Evolutionary conservation across 2,888 invertebrate genomes (phyloP), one percentile per base, ranked within the genome.

Genomic region (Athalia cordata): DNA sequence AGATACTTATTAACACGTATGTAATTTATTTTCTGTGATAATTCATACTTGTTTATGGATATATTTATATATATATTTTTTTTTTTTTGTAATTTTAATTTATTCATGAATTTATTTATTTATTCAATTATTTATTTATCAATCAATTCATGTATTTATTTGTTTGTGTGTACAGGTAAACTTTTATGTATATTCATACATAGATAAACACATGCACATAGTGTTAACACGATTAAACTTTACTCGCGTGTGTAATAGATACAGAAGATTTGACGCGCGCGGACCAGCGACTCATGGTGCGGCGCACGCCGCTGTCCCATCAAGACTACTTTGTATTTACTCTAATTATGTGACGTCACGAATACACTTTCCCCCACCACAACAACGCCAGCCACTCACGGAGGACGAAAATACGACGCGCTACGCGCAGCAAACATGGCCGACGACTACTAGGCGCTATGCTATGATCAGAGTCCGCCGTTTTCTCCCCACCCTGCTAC

Each of bases 261-360:
- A 77, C 79, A 80, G 82, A 29, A 29, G 81, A 78, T 83, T 82
- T 81, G 82, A 84, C 86, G 86, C 88, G 87, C 87, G 86, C 87
- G 86, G 86, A 88, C 86, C 85, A 87, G 86, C 87, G 88, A 88
- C 88, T 88, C 86, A 87, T 87, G 89, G 88, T 89, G 89, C 89
- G 92, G 91, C 91, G 91, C 92, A 92, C 92, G 92, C 92, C 92
- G 92, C 92, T 92, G 92, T 92, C 92, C 92, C 92, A 91, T 91
- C 91, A 89, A 90, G 92, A 93, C 93, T 92, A 93, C 93, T 93
- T 93, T 93, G 93, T 93, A 93, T 93, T 93, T 93, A 93, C 93
- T 93, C 93, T 93, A 93, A 93, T 93, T 93, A 93, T 92, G 91
- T 93, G 93, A 93, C 93, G 93, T 93, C 93, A 93, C 92, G 94